Conservation (phyloP, 35 echinoderm and acorn worm species). For the Lytechinus pictus region DNA sequence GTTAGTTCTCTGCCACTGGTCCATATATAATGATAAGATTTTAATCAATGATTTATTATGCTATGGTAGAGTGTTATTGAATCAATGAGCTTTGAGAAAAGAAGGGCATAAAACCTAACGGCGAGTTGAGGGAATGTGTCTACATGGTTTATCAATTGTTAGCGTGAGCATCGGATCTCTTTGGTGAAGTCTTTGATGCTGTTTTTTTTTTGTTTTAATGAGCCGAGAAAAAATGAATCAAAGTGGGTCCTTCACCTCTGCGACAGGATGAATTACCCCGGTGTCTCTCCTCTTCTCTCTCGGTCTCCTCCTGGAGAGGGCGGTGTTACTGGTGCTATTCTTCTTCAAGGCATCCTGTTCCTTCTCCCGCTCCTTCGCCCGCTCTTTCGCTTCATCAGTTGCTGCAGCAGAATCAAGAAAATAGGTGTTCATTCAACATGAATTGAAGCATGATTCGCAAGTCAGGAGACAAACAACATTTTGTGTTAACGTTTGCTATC, state of each 20-base stretch:
- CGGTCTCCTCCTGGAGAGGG: constrained; percentile 66
- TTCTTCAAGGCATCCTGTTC: constrained; percentile 62
- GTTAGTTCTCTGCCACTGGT: neutral
- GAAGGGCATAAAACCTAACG: neutral
- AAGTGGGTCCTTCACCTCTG: constrained; percentile 66
- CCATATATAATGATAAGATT: neutral
- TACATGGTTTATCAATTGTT: neutral
- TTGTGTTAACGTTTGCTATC: neutral
- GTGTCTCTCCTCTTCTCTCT: constrained; percentile 74
- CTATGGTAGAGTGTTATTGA: neutral
- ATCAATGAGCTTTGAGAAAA: neutral
- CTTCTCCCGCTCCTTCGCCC: constrained; percentile 69
- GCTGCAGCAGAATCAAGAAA: constrained; percentile 21
- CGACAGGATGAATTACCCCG: constrained; percentile 72
- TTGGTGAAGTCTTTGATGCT: neutral
- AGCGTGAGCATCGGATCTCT: neutral
- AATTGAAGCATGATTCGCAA: neutral
- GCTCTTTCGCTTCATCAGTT: constrained; percentile 80
- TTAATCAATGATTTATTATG: neutral
- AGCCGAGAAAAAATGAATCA: constrained; percentile 33
- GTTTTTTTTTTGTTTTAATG: neutral
- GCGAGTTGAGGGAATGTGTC: neutral
- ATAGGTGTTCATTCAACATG: neutral
- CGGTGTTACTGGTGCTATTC: constrained; percentile 43
- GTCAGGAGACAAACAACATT: neutral